These are phyloP conservation scores for Drosophila leonis DNA, from an alignment of 2,888 invertebrate species.

Conservation along the genomic window DNA sequence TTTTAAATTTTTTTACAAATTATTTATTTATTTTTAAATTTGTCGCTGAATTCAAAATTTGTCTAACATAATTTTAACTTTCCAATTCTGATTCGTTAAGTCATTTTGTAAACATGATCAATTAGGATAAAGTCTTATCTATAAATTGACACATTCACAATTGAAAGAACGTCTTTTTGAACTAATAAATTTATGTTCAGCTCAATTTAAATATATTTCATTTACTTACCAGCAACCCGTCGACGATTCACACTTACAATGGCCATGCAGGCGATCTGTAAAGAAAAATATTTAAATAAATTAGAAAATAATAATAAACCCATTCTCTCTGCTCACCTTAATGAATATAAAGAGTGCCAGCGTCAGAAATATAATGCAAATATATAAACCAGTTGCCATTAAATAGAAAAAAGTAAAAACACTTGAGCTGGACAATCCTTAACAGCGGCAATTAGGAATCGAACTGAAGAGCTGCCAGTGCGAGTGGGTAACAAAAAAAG, in stretches of 20 bases:
- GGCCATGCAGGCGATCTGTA: conserved; percentile 37
- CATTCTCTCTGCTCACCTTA: conserved; percentile 15
- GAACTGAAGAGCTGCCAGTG: conserved; percentile 32
- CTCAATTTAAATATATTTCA: too few relatives aligned
- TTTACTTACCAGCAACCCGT: conserved; percentile 24
- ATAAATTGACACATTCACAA: not conserved
- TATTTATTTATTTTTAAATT: not conserved
- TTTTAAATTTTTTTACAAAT: not conserved
- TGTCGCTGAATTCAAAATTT: too few relatives aligned
- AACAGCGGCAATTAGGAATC: conserved; percentile 23
- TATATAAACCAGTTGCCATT: conserved; percentile 34
- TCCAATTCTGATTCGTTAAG: not conserved
- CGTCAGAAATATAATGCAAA: conserved; percentile 34
- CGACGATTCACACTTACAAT: conserved; percentile 10
- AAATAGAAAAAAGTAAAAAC: not conserved
- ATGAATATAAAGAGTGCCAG: conserved; percentile 38
- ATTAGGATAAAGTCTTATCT: not conserved
- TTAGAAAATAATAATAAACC: not conserved
- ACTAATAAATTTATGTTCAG: not conserved
- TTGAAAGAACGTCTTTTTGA: not conserved
- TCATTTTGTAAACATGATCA: not conserved
- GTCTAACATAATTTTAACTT: too few relatives aligned
- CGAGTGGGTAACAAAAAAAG: conserved; percentile 4
- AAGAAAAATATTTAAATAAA: not conserved
- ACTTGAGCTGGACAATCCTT: conserved; percentile 17